These are phyloP conservation scores for Nannoperca australis DNA, from an alignment of 2,797 vertebrate species.

Conservation along the genomic window DNA sequence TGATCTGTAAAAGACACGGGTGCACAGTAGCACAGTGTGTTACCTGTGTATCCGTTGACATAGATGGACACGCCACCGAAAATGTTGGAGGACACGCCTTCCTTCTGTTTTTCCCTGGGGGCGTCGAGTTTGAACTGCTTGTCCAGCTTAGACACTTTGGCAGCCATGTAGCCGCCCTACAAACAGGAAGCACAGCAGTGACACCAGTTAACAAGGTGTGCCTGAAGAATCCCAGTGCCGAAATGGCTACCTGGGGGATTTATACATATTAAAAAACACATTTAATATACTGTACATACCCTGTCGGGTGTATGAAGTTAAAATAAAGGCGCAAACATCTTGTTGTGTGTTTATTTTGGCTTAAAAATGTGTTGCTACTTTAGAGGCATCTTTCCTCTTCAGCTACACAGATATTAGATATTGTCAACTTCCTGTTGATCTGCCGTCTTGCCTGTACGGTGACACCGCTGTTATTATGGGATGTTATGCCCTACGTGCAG, in stretches of 20 bases:
- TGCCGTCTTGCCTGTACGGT: neutral
- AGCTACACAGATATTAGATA: neutral
- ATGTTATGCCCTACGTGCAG: neutral
- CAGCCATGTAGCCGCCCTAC: conserved; percentile 97
- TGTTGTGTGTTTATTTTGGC: neutral
- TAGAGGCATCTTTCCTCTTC: neutral
- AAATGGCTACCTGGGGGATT: neutral
- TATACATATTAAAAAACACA: neutral
- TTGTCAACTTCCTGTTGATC: neutral
- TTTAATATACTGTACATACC: neutral
- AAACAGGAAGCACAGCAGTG: conserved; percentile 22
- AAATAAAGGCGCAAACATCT: neutral
- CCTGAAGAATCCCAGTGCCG: neutral
- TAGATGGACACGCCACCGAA: conserved; percentile 96
- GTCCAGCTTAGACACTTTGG: conserved; percentile 95
- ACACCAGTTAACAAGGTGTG: neutral
- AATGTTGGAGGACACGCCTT: conserved; percentile 89
- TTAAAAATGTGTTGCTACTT: neutral
- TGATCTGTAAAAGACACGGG: neutral
- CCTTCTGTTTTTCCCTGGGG: conserved; percentile 88
- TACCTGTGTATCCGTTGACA: conserved; percentile 98
- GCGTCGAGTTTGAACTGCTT: conserved; percentile 94
- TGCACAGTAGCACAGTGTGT: neutral
- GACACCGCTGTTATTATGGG: neutral
- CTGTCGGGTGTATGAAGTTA: neutral